These are phyloP conservation scores for Formicarius rufipectus DNA, from an alignment of 2,113 vertebrate species.

Conservation along the genomic window DNA sequence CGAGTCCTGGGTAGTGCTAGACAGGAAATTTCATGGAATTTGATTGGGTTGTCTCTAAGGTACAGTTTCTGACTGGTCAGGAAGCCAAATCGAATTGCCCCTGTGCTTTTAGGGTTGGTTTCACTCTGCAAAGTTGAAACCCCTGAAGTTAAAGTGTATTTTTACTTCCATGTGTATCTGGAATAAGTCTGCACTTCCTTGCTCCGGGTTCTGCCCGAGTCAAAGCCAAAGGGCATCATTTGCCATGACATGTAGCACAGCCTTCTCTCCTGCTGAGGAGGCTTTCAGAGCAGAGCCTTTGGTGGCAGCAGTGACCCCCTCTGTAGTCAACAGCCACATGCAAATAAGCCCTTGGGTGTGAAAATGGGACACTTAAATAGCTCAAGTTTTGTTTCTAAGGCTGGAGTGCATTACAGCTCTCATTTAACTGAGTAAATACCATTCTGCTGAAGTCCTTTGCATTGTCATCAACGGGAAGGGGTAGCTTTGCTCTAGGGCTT, in stretches of 20 bases:
- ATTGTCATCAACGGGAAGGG: constrained; percentile 14
- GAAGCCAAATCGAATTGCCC: neutral
- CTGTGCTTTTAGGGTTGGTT: neutral
- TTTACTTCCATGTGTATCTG: neutral
- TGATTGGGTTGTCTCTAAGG: neutral
- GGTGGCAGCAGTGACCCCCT: neutral
- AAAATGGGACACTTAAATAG: neutral
- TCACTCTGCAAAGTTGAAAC: neutral
- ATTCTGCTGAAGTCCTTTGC: constrained; percentile 21
- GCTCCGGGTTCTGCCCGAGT: neutral
- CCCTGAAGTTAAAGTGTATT: neutral
- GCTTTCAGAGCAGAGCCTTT: neutral
- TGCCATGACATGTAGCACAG: neutral
- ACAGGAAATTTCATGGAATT: neutral
- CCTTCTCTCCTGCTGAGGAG: neutral
- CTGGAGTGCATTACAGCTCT: constrained; percentile 30
- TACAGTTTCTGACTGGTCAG: neutral
- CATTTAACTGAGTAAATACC: constrained; percentile 44
- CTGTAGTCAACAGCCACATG: neutral
- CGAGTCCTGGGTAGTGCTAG: neutral
- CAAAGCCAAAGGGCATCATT: neutral
- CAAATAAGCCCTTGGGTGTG: neutral
- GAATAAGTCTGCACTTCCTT: neutral
- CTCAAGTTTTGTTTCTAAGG: constrained; percentile 14
- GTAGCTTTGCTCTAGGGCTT: constrained; percentile 7